Evolutionary conservation across 2,113 vertebrate species (phyloP).

Genomic region (Peromyscus maniculatus): DNA sequence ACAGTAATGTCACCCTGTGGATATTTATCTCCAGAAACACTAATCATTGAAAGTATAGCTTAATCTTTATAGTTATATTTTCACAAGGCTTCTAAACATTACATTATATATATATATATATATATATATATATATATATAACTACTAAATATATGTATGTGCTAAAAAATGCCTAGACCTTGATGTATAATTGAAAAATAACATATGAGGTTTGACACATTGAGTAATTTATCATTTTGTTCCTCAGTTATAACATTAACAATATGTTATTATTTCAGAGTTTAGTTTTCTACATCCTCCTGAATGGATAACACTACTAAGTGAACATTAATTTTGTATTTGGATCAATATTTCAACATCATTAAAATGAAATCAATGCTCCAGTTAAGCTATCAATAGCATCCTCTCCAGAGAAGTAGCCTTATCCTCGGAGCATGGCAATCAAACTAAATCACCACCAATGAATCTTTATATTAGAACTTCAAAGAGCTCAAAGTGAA

Average conservation of each 20-base stretch:
- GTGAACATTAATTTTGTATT: slow-evolving; percentile 74
- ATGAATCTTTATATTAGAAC: slow-evolving; percentile 63
- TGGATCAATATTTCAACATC: slow-evolving; percentile 74
- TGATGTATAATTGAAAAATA: neutral
- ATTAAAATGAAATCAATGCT: slow-evolving; percentile 83
- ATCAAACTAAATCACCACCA: slow-evolving; percentile 71
- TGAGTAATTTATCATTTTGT: neutral
- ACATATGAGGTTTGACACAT: neutral
- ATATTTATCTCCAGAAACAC: slow-evolving; percentile 4
- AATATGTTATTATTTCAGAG: slow-evolving; percentile 12
- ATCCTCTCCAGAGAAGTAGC: slow-evolving; percentile 53
- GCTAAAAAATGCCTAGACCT: slow-evolving; percentile 34
- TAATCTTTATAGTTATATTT: neutral
- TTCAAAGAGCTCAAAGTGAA: slow-evolving; percentile 76
- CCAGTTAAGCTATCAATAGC: slow-evolving; percentile 40
- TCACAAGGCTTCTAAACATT: neutral
- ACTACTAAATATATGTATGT: neutral
- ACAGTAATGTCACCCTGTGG: neutral
- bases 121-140: too few relatives aligned
- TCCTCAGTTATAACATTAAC: neutral
- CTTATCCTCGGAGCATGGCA: slow-evolving; percentile 64
- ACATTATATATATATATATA: too few relatives aligned
- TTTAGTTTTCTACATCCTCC: slow-evolving; percentile 31
- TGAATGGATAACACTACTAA: slow-evolving; percentile 39
- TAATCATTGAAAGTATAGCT: neutral